Evolutionary conservation across 37 sponge, comb jelly and placozoan genomes (phyloP).

Genomic region (Aplysina aerophoba): DNA sequence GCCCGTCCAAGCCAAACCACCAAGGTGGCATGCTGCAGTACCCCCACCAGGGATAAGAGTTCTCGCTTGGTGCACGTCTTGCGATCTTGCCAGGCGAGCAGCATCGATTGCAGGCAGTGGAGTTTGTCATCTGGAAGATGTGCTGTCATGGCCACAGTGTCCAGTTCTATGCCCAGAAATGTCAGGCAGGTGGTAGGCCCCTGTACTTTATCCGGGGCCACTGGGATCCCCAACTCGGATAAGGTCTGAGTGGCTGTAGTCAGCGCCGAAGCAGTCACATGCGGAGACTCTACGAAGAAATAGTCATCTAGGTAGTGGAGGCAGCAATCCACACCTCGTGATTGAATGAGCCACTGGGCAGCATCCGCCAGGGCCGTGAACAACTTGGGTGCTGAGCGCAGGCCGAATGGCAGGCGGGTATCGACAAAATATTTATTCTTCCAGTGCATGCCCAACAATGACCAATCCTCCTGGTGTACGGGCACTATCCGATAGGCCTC

Average conservation of each 20-base stretch:
- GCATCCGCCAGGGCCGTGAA: slow-evolving; percentile 39
- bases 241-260: neutral
- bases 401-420: slow-evolving; percentile 46
- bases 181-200: slow-evolving; percentile 27
- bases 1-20: slow-evolving; percentile 31
- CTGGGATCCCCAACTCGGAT: slow-evolving; percentile 31
- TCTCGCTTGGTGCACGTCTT: slow-evolving; percentile 35
- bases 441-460: slow-evolving; percentile 42
- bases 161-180: slow-evolving; percentile 46
- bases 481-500: slow-evolving; percentile 35
- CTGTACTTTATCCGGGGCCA: slow-evolving; percentile 42
- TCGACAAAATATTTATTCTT: slow-evolving; percentile 28
- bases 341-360: slow-evolving; percentile 21
- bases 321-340: neutral
- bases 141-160: slow-evolving; percentile 27
- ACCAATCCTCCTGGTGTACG: slow-evolving; percentile 47
- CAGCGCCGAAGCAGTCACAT: neutral
- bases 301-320: slow-evolving; percentile 50
- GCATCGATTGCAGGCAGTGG: neutral
- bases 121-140: slow-evolving; percentile 39
- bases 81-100: slow-evolving; percentile 4
- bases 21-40: slow-evolving; percentile 39
- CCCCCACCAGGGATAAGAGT: slow-evolving; percentile 39
- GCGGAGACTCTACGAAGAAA: slow-evolving; percentile 7
- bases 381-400: slow-evolving; percentile 45